A percentile compares a stretch with the other conserved stretches of the same genome.
phyloP scores from a whole-genome alignment of 2,113 vertebrate genomes.

The Euleptes europaea region DNA sequence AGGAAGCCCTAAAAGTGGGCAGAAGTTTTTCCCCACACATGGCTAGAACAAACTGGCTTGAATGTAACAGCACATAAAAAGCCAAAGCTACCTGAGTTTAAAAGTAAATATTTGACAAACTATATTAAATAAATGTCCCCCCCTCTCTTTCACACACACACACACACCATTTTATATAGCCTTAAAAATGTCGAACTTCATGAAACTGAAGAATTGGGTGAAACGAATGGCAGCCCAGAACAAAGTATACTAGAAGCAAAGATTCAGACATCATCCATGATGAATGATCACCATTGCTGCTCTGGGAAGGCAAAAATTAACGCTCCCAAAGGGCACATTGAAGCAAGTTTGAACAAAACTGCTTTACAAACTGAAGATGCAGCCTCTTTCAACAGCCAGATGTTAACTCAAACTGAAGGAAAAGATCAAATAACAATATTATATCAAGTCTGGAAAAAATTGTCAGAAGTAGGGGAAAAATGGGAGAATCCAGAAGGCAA shows the following conservation, averaged over 20 bases:
- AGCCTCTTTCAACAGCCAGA: neutral
- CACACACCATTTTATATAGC: neutral
- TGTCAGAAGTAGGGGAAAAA: neutral
- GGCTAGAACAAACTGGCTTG: too few species aligned
- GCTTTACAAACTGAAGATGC: neutral
- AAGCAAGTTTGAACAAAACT: neutral
- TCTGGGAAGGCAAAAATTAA: neutral
- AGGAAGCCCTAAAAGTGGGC: neutral
- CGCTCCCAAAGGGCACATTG: neutral
- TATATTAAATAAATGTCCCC: too few species aligned
- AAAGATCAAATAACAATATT: neutral
- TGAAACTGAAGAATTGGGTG: neutral
- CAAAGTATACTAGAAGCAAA: too few species aligned
- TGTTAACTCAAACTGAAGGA: neutral
- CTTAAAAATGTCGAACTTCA: constrained; percentile 3
- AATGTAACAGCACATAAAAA: too few species aligned
- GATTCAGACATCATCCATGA: neutral
- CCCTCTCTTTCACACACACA: too few species aligned
- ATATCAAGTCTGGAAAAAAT: neutral
- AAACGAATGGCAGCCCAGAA: neutral
- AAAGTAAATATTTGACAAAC: too few species aligned
- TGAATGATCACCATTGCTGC: constrained; percentile 6
- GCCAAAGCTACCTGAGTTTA: too few species aligned
- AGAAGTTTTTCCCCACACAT: neutral
- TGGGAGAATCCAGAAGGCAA: constrained; percentile 13